Evolutionary conservation across 2,888 invertebrate genomes (phyloP).

Genomic region (Noctua pronuba): DNA sequence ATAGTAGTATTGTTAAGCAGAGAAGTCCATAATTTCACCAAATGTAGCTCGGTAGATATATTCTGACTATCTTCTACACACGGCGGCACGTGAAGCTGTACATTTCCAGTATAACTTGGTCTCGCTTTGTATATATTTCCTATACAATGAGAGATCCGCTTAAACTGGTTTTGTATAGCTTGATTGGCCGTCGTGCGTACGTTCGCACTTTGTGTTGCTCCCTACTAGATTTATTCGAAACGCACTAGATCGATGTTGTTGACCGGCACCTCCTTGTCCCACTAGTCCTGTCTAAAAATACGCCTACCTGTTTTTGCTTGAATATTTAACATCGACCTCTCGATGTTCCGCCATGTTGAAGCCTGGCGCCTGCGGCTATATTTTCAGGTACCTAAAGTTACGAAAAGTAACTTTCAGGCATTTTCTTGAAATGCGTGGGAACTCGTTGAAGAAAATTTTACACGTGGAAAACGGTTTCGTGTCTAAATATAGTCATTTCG

Average conservation of each 20-base stretch:
- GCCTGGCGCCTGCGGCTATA: slow-evolving; percentile 48
- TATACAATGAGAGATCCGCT: no score
- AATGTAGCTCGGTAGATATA: background rate
- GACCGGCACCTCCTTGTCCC: slow-evolving; percentile 45
- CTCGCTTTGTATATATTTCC: no score
- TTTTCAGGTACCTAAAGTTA: slow-evolving; percentile 37
- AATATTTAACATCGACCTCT: slow-evolving; percentile 62
- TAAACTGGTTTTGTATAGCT: no score
- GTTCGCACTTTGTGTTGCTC: slow-evolving; percentile 13
- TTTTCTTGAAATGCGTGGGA: slow-evolving; percentile 31
- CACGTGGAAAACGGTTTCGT: slow-evolving; percentile 9
- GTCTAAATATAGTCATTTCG: slow-evolving; percentile 18
- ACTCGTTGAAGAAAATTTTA: slow-evolving; percentile 2
- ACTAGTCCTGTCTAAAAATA: slow-evolving; percentile 56
- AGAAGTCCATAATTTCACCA: slow-evolving; percentile 3
- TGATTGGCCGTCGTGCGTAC: no score
- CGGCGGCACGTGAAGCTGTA: no score
- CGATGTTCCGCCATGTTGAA: slow-evolving; percentile 42
- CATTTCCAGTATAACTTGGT: no score
- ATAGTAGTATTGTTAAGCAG: background rate
- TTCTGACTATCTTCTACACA: background rate
- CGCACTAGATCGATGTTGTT: slow-evolving; percentile 56
- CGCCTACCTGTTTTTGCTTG: slow-evolving; percentile 58
- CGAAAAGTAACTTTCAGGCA: slow-evolving; percentile 29
- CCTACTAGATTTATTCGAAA: slow-evolving; percentile 48